These are phyloP conservation scores for Danionella cerebrum DNA, from an alignment of 2,113 vertebrate genomes.

Conservation along the genomic window DNA sequence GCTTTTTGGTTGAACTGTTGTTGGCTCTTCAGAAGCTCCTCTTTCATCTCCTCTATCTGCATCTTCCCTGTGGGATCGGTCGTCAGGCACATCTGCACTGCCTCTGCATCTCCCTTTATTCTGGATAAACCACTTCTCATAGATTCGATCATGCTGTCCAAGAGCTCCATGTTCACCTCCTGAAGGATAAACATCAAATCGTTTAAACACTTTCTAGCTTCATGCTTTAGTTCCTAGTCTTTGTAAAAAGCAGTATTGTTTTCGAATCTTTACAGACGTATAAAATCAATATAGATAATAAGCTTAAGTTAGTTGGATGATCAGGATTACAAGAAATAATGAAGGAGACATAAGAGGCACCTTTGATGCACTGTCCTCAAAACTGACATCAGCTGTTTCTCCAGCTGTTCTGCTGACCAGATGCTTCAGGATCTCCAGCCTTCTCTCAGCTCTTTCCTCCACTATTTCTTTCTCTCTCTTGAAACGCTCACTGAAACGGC, in stretches of 20 bases:
- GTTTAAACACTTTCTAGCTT: not conserved
- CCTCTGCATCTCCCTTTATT: slow-evolving; percentile 76
- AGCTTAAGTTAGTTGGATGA: not conserved
- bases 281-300: not conserved
- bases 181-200: slow-evolving; percentile 11
- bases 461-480: slow-evolving; percentile 68
- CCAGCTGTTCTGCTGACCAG: slow-evolving; percentile 54
- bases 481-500: slow-evolving; percentile 62
- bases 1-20: slow-evolving; percentile 55
- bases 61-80: slow-evolving; percentile 53
- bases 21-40: slow-evolving; percentile 58
- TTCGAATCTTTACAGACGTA: no score
- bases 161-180: slow-evolving; percentile 38
- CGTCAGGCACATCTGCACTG: slow-evolving; percentile 58
- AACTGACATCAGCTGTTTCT: not conserved
- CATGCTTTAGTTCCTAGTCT: not conserved
- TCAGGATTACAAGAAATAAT: not conserved
- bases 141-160: slow-evolving; percentile 68
- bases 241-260: no score
- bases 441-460: slow-evolving; percentile 75
- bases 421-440: slow-evolving; percentile 80
- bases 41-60: slow-evolving; percentile 51
- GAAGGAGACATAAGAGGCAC: no score
- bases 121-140: slow-evolving; percentile 72
- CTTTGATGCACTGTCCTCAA: not conserved